Base-by-base conservation (phyloP, 2,888 invertebrate species). In the Mythimna vitellina region DNA sequence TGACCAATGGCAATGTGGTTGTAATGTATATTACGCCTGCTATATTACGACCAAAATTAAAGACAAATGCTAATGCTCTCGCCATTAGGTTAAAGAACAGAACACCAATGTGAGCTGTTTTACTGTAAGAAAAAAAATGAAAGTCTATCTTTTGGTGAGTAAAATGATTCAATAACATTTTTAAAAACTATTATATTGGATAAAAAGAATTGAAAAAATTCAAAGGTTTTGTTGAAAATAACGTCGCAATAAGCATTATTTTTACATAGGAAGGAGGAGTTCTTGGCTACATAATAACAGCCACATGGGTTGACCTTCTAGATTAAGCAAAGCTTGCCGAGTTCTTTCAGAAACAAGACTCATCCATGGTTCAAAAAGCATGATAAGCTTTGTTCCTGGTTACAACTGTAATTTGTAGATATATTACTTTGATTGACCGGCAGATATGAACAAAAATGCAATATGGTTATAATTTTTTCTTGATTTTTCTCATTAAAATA, bases 61-160 rank as follows among this genome's bases (percentile, higher is more conserved):
- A 60, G 22, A 51, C 6, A 46, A n/a, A n/a, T 63, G 0, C n/a
- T n/a, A 42, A 42, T 22, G 20, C 3, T 25, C 9, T 32, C 12
- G 46, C 14, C 20, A 58, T 60, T 60, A 20, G 17, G 51, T 53
- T 63, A 49, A 51, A 42, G 35, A 22, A 56, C 12, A 42, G 42
- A 29, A 29, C 3, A 29, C 29, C 29, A 29, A 2, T 29, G 3
- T 3, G 29, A 29, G 29, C 29, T 29, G 29, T 29, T 29, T 29
- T 3, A 29, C 29, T 5, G 35, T 53, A 42, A 51, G 53, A 49
- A 22, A 22, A 46, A 38, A 69, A 53, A 78, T 78, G 78, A 72
- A 63, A 57, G 17, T 12, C 20, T 49, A 38, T 22, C 3, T 78
- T 35, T 53, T 72, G 77, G 77, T 78, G n/a, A 77, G 77, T 72